phyloP scores from a whole-genome alignment of 2,113 vertebrate species.

The Gopherus flavomarginatus region DNA sequence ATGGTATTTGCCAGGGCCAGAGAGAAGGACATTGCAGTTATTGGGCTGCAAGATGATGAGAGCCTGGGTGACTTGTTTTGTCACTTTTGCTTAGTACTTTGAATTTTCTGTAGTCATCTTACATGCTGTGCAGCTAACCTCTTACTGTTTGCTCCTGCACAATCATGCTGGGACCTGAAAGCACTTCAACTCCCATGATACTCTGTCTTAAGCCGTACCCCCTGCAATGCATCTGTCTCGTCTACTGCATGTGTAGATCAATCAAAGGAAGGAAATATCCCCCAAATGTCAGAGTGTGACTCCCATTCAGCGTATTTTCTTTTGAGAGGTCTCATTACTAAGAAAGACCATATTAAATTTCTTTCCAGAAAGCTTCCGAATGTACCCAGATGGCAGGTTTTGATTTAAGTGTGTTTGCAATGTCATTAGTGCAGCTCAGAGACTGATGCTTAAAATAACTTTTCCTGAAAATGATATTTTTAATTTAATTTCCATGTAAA shows the following conservation, averaged over 20 bases:
- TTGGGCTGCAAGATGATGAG: neutral
- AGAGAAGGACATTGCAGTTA: neutral
- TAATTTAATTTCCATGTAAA: slow-evolving; percentile 63
- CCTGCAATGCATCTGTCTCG: neutral
- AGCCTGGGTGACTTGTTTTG: neutral
- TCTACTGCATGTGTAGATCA: neutral
- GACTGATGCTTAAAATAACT: slow-evolving; percentile 17
- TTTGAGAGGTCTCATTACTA: neutral
- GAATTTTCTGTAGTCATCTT: neutral
- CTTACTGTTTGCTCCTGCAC: neutral
- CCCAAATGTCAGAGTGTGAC: neutral
- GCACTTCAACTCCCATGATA: neutral
- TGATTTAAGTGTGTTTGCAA: neutral
- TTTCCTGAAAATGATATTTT: slow-evolving; percentile 63
- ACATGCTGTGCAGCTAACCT: neutral
- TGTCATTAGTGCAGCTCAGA: slow-evolving; percentile 31
- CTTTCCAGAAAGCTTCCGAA: slow-evolving; percentile 9
- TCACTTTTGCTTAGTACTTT: neutral
- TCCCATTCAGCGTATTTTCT: neutral
- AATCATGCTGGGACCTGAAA: neutral
- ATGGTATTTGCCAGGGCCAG: too few species aligned
- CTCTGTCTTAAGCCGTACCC: neutral
- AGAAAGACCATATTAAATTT: neutral
- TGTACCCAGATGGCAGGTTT: neutral
- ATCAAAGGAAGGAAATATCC: neutral